Base-by-base conservation (phyloP, 2,113 vertebrate species). In the Chascanopsetta lugubris region DNA sequence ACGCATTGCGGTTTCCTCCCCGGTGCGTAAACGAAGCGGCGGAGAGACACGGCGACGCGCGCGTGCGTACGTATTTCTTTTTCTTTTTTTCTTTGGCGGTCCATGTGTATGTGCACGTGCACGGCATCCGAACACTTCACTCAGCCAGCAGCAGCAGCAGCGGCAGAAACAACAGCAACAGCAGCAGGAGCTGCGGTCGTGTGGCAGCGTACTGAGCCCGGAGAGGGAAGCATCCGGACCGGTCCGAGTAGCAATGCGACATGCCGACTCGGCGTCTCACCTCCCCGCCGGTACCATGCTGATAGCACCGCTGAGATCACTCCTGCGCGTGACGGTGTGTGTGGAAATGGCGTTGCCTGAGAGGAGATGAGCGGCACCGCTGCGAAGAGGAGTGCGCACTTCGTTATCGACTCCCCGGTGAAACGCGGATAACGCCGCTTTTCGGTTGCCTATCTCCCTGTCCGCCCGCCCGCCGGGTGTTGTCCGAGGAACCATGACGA, bases 1-100 rank as follows among this genome's bases (percentile, higher is more conserved):
- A 91, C 90, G 93, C 92, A 94, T 88, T 94, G 93, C 93, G 92
- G 88, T 72, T 87, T 65, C 75, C 67, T 83, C 75, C 80, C 77
- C 36, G 27, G 51, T 56, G 63, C 70, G 61, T 60, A 55, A 61
- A 62, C 68, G 3, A 12, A 32, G 43, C 47, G 0, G 43, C 47
- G 0, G 22, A 24, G 38, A 36, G 12, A 29, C 10, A 9, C 30
- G 38, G 51, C 6, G 48, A 55, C 43, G 48, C 13, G 59, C 15
- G 4, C 13, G 24, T 8, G 10, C 21, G n/a, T 38, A 3, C 30
- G 21, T 15, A n/a, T n/a, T n/a, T n/a, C n/a, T n/a, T n/a, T n/a
- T n/a, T n/a, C n/a, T n/a, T n/a, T n/a, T n/a, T n/a, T n/a, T n/a
- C n/a, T n/a, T n/a, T 48, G 18, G 4, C 32, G 20, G 18, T 55